These are phyloP conservation scores for Dasyurus viverrinus DNA, from an alignment of 2,113 vertebrate species.

Conservation along the genomic window DNA sequence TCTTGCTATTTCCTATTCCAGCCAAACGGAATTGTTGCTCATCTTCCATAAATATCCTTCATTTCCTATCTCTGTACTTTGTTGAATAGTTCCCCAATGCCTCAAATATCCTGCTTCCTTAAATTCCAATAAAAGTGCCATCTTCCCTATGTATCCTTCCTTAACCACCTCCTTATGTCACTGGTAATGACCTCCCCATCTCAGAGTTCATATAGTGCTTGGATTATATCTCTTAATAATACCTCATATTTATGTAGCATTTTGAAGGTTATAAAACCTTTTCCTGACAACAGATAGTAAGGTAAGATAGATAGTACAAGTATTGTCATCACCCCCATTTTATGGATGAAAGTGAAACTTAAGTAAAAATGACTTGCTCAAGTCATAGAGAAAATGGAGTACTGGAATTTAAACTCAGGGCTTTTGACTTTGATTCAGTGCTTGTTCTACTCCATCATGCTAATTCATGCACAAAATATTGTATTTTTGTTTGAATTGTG, in stretches of 20 bases:
- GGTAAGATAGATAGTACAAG: neutral
- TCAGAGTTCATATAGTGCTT: neutral
- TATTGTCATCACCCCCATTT: neutral
- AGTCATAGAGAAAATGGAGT: neutral
- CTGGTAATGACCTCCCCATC: neutral
- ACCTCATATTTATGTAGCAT: neutral
- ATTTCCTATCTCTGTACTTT: neutral
- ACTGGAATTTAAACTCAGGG: neutral
- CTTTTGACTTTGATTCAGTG: neutral
- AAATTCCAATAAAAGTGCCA: neutral
- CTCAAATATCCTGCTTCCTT: neutral
- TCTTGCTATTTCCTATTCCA: neutral
- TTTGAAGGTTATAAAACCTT: neutral
- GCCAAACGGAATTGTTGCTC: neutral
- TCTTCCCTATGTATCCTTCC: neutral
- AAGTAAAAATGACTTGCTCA: neutral
- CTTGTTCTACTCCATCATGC: neutral
- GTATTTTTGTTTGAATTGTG: neutral
- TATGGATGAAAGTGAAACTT: neutral
- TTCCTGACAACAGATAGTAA: neutral
- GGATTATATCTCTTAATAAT: neutral
- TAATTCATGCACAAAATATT: neutral
- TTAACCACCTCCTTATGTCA: neutral
- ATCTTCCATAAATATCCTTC: neutral
- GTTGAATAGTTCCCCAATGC: neutral